phyloP scores from a whole-genome alignment of 2,113 vertebrate genomes.

The Coreoperca whiteheadi region DNA sequence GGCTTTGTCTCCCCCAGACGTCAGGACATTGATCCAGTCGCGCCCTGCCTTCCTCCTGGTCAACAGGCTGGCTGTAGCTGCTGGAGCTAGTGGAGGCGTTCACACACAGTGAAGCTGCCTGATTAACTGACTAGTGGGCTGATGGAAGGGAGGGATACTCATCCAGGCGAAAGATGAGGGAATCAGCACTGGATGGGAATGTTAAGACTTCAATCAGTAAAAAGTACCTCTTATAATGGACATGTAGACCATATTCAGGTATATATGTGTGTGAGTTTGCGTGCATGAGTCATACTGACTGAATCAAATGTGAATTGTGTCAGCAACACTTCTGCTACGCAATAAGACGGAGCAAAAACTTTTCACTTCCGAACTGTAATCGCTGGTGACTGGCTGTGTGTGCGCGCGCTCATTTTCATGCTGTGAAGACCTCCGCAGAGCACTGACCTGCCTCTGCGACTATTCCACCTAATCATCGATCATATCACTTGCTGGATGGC shows the following conservation, averaged over 20 bases:
- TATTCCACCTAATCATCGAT: conserved; percentile 44
- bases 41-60: conserved; percentile 41
- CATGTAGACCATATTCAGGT: not conserved
- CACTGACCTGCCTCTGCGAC: conserved; percentile 21
- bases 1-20: conserved; percentile 54
- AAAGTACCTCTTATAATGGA: conserved; percentile 36
- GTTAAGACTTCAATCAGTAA: conserved; percentile 50
- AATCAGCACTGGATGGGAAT: conserved; percentile 32
- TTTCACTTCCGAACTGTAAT: conserved; percentile 18
- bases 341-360: not conserved
- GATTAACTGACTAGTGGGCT: conserved; percentile 54
- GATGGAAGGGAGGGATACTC: conserved; percentile 29
- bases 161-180: conserved; percentile 43
- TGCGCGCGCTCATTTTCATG: not conserved
- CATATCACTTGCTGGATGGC: conserved; percentile 33
- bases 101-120: conserved; percentile 40
- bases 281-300: not conserved
- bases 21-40: conserved; percentile 63
- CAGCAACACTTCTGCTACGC: conserved; percentile 30
- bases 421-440: conserved; percentile 32
- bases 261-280: not conserved
- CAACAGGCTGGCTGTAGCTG: conserved; percentile 14
- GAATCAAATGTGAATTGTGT: conserved; percentile 19
- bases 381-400: conserved; percentile 2
- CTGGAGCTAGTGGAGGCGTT: conserved; percentile 33